A percentile compares a stretch with the other conserved stretches of the same genome.
phyloP scores from a whole-genome alignment of 2,113 vertebrate species.

The Laterallus jamaicensis region DNA sequence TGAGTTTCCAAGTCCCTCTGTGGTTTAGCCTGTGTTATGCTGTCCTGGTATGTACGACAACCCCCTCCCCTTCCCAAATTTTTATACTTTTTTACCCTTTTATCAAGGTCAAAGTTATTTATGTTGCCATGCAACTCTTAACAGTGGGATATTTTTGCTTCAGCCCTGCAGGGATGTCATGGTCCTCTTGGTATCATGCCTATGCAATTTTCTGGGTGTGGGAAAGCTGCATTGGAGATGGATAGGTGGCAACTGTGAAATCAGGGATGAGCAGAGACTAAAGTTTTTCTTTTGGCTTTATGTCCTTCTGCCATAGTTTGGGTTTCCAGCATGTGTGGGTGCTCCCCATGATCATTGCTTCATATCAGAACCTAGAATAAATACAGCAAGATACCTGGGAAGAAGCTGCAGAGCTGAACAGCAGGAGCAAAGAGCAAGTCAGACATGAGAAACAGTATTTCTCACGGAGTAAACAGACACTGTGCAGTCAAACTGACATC shows the following conservation, averaged over 20 bases:
- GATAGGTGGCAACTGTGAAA: conserved; percentile 62
- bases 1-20: not conserved
- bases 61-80: not conserved
- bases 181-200: conserved; percentile 7
- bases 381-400: conserved; percentile 23
- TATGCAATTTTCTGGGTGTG: conserved; percentile 52
- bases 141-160: conserved; percentile 47
- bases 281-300: not conserved
- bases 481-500: not conserved
- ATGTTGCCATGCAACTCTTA: conserved; percentile 32
- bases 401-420: not conserved
- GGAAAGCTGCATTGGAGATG: conserved; percentile 17
- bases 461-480: not conserved
- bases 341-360: not conserved
- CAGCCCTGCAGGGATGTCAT: conserved; percentile 51
- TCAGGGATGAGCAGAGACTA: conserved; percentile 8
- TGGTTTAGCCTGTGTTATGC: not conserved
- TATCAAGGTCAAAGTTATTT: conserved; percentile 42
- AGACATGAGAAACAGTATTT: not conserved
- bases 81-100: conserved; percentile 27
- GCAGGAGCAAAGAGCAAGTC: not conserved
- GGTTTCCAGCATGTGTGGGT: not conserved
- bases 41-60: not conserved
- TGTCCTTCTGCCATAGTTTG: not conserved
- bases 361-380: not conserved